A percentile compares a stretch with the other conserved stretches of the same genome.
Evolutionary conservation across 1,140 invertebrate species (phyloP).

Genomic region (Hirudo medicinalis): DNA sequence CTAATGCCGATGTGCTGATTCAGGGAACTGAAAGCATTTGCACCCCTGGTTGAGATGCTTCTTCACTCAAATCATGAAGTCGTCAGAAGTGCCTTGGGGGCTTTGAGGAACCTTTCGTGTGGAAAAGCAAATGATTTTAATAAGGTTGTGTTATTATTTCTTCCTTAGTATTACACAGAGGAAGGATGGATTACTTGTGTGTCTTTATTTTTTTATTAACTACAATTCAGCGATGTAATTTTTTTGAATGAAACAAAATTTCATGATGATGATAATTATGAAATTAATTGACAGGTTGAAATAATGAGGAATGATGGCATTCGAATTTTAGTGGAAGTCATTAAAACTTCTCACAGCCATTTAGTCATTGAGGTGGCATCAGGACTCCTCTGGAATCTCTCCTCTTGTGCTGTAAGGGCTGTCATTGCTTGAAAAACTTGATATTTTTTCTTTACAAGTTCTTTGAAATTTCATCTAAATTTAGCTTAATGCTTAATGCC

Average conservation of each 20-base stretch:
- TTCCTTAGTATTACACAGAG: background rate
- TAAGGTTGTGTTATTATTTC: background rate
- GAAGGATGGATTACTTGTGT: background rate
- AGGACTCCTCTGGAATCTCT: slow-evolving; percentile 6
- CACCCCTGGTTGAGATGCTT: slow-evolving; percentile 9
- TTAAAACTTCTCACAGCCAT: background rate
- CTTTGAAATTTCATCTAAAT: background rate
- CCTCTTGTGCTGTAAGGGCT: background rate
- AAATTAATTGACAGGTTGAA: slow-evolving; percentile 6
- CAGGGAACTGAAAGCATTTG: background rate
- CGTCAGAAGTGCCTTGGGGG: slow-evolving; percentile 7
- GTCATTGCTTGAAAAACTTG: background rate
- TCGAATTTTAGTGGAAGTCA: background rate
- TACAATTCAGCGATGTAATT: background rate
- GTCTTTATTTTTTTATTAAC: background rate
- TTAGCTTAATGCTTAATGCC: background rate
- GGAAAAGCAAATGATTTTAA: slow-evolving; percentile 5
- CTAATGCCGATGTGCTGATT: background rate
- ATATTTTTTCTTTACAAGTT: background rate
- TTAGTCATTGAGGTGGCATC: background rate
- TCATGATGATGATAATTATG: too few species aligned
- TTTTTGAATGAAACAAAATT: background rate
- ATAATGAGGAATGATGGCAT: background rate
- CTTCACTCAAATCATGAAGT: background rate
- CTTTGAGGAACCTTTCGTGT: slow-evolving; percentile 5